Conservation (phyloP, 1,140 invertebrate genomes). For the Panagrolaimus sp. region DNA sequence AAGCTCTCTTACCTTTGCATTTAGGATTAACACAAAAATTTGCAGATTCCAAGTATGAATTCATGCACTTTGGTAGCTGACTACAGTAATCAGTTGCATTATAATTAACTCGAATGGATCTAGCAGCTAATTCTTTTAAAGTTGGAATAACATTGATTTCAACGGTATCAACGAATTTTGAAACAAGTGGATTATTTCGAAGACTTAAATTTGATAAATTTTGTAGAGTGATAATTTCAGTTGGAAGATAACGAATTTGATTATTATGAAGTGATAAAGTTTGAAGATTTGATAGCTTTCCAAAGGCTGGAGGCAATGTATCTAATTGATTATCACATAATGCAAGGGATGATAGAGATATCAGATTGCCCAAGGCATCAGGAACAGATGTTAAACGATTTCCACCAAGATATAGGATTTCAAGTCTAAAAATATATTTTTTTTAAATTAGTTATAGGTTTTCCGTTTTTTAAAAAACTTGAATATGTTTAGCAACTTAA, state of each 20-base stretch:
- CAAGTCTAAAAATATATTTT: slow-evolving; percentile 65
- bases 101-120: slow-evolving; percentile 68
- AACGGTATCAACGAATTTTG: slow-evolving; percentile 85
- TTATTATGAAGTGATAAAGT: slow-evolving; percentile 88
- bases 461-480: neutral
- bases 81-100: slow-evolving; percentile 66
- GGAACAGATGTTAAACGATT: slow-evolving; percentile 81
- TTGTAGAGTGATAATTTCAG: slow-evolving; percentile 81
- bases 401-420: slow-evolving; percentile 82
- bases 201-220: slow-evolving; percentile 81
- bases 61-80: slow-evolving; percentile 70
- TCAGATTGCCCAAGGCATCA: slow-evolving; percentile 73
- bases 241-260: slow-evolving; percentile 73
- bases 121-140: slow-evolving; percentile 78
- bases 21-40: slow-evolving; percentile 90
- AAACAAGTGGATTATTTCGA: slow-evolving; percentile 88
- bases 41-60: slow-evolving; percentile 75
- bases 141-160: slow-evolving; percentile 80
- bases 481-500: neutral
- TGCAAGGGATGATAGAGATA: slow-evolving; percentile 73
- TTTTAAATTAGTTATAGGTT: no score
- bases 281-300: slow-evolving; percentile 75
- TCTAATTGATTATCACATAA: slow-evolving; percentile 85
- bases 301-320: slow-evolving; percentile 76
- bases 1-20: slow-evolving; percentile 62